Evolutionary conservation across 2,113 vertebrate genomes (phyloP), one percentile per base, ranked within the genome.

Genomic region (Pica pica): DNA sequence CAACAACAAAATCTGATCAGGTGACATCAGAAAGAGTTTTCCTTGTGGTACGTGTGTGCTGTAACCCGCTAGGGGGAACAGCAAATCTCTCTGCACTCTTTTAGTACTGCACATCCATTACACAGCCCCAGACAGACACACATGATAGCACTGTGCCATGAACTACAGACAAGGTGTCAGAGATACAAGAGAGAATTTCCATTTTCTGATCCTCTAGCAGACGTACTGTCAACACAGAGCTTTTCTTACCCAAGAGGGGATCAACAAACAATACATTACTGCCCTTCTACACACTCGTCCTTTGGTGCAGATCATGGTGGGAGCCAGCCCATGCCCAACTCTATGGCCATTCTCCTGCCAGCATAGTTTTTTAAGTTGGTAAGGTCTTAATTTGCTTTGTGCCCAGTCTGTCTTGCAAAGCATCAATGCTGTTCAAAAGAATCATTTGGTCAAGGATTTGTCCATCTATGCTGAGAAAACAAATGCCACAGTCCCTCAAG

Each of bases 171-270:
- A 57, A 59, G 11, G 33, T 50, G 27, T 35, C 26, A 59, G 39
- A 76, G 70, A 28, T 1, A 55, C 49, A 28, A 52, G 39, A 89
- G 35, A 55, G 16, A 42, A 30, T 52, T 86, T 52, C 33, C 31
- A 28, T 70, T 88, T 74, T 67, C 83, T 82, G n/a, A 44, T 90
- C n/a, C 35, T 90, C 27, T 68, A 70, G 44, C 44, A 83, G 56
- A 59, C 4, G 3, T 23, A 42, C 35, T 79, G 30, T 59, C 71
- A 64, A 35, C 52, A 76, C 33, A 42, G 61, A 70, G 14, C 20
- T 80, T 83, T 88, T 44, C 71, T 83, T 68, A 37, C 20, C 14
- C 35, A 37, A 52, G 19, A 87, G 22, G 6, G 13, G 33, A 83
- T 63, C 2, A 1, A 44, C 41, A 57, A 77, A 16, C 16, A 47